These are phyloP conservation scores for Apeira syringaria DNA, from an alignment of 2,888 invertebrate species.

Conservation along the genomic window DNA sequence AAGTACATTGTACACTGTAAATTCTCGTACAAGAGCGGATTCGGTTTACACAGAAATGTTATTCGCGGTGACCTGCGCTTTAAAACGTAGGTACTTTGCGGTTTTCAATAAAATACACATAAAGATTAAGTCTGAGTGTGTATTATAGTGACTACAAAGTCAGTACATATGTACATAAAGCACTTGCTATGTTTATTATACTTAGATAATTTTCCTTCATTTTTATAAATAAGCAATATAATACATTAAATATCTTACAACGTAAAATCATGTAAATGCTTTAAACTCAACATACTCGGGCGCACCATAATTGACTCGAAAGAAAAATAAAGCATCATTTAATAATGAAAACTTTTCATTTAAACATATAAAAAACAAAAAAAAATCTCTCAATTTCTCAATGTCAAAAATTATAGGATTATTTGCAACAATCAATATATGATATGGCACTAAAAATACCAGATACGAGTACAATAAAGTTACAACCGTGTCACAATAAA, in stretches of 20 bases:
- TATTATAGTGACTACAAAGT: too few relatives aligned
- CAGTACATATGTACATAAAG: too few relatives aligned
- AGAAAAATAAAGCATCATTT: constrained; percentile 37
- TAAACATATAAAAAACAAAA: constrained; percentile 39
- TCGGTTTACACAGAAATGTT: too few relatives aligned
- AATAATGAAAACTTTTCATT: constrained; percentile 32
- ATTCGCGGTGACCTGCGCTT: too few relatives aligned
- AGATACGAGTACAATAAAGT: constrained; percentile 7
- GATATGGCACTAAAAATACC: constrained; percentile 30
- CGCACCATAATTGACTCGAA: constrained; percentile 80
- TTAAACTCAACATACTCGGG: constrained; percentile 52
- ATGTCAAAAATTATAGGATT: not conserved
- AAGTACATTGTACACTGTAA: too few relatives aligned
- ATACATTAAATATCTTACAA: constrained; percentile 39
- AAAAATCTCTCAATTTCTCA: constrained; percentile 35
- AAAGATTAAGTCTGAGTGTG: too few relatives aligned
- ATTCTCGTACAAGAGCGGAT: too few relatives aligned
- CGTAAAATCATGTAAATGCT: constrained; percentile 38
- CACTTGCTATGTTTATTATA: too few relatives aligned
- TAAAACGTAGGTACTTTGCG: too few relatives aligned
- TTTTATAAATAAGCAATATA: too few relatives aligned
- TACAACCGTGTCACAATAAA: constrained; percentile 1
- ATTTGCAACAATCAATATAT: constrained; percentile 17
- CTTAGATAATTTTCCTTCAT: too few relatives aligned
- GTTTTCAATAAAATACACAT: too few relatives aligned